These are phyloP conservation scores for Sesia bembeciformis DNA, from an alignment of 2,888 invertebrate species.

Conservation along the genomic window DNA sequence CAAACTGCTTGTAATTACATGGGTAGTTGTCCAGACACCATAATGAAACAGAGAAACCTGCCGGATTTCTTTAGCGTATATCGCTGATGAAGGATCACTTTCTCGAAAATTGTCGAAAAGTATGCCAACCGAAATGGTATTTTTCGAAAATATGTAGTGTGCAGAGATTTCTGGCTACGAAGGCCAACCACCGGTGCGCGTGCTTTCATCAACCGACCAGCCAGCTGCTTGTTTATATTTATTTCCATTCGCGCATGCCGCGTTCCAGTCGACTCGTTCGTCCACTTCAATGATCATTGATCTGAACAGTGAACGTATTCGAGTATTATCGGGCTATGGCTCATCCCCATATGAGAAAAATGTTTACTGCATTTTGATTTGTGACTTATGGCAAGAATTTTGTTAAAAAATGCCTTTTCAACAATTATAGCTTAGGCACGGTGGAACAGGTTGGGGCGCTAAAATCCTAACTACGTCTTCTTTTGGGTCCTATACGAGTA, in stretches of 20 bases:
- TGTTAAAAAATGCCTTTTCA: too few relatives aligned
- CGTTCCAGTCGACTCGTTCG: conserved; percentile 30
- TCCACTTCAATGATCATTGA: conserved; percentile 26
- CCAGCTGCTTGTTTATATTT: conserved; percentile 36
- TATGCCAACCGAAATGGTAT: conserved; percentile 56
- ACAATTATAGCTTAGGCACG: too few relatives aligned
- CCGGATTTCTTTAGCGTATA: conserved; percentile 24
- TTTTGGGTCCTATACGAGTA: too few relatives aligned
- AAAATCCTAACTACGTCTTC: too few relatives aligned
- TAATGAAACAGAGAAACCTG: conserved; percentile 56
- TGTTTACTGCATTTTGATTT: neutral
- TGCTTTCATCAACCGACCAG: conserved; percentile 38
- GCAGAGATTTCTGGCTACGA: conserved; percentile 25
- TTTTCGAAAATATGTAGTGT: conserved; percentile 26
- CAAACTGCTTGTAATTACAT: conserved; percentile 58
- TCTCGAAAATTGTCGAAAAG: conserved; percentile 68
- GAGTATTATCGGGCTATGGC: conserved; percentile 6
- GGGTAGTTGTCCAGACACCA: conserved; percentile 24
- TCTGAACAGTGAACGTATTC: conserved; percentile 17
- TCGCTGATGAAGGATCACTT: conserved; percentile 63
- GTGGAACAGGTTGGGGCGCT: too few relatives aligned
- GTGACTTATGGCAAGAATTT: too few relatives aligned
- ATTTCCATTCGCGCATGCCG: conserved; percentile 23
- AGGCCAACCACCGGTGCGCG: conserved; percentile 32
- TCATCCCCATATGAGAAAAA: conserved; percentile 1